phyloP scores from a whole-genome alignment of 2,797 vertebrate genomes.

The Girardinus metallicus region DNA sequence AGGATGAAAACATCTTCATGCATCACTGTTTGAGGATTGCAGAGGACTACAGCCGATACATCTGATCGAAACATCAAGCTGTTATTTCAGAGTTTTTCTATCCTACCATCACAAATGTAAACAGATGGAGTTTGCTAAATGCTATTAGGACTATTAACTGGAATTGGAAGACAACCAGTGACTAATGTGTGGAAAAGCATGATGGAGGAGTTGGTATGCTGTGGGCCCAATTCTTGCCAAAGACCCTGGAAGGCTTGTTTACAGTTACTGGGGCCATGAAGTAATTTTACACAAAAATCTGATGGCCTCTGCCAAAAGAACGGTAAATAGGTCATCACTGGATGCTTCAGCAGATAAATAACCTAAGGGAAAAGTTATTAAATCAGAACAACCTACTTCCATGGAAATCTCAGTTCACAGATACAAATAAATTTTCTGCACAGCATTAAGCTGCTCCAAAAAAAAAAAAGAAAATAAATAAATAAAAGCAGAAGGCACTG shows the following conservation, averaged over 20 bases:
- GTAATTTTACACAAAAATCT: neutral
- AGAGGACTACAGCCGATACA: neutral
- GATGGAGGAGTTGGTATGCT: neutral
- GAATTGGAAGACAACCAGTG: neutral
- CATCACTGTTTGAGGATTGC: neutral
- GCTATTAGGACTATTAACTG: neutral
- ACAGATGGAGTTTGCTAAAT: neutral
- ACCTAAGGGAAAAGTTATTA: neutral
- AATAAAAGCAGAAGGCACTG: neutral
- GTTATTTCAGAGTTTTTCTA: neutral
- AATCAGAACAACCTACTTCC: no score
- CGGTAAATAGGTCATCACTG: neutral
- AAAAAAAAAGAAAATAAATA: neutral
- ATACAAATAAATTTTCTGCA: neutral
- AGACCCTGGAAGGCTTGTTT: neutral
- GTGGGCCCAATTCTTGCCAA: neutral
- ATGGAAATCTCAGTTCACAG: neutral
- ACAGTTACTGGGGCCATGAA: neutral
- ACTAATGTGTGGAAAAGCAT: neutral
- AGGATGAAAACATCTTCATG: neutral
- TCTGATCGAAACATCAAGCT: neutral
- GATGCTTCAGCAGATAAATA: neutral
- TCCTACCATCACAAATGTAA: neutral
- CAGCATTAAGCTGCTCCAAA: neutral
- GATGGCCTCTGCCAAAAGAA: neutral